Conservation (phyloP, 2,113 vertebrate genomes). For the Tamias sibiricus region DNA sequence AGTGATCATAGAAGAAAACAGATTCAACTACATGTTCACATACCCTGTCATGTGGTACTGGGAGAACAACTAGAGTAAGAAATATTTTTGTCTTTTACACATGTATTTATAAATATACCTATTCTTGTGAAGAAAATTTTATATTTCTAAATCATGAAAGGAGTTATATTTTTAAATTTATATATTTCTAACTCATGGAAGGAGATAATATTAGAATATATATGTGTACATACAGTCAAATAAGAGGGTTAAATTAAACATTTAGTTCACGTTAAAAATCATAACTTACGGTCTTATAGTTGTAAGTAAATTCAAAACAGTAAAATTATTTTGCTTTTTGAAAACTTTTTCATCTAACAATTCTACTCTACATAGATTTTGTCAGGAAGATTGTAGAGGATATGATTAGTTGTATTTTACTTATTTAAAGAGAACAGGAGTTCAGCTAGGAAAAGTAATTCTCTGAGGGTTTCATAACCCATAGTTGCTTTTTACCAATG, state of each 20-base stretch:
- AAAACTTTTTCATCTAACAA: conserved; percentile 34
- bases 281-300: not conserved
- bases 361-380: conserved; percentile 4
- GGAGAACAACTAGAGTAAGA: not conserved
- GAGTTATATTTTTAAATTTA: too few species aligned
- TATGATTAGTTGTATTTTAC: conserved; percentile 1
- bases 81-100: not conserved
- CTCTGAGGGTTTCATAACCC: not conserved
- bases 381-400: not conserved
- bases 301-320: not conserved
- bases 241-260: conserved; percentile 39
- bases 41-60: not conserved
- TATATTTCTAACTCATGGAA: not conserved
- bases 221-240: not conserved
- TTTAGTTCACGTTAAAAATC: not conserved
- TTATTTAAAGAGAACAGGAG: not conserved
- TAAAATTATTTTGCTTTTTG: not conserved
- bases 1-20: not conserved
- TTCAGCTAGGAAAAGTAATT: not conserved
- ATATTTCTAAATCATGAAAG: too few species aligned
- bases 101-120: not conserved
- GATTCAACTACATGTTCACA: not conserved
- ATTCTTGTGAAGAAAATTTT: not conserved
- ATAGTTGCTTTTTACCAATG: not conserved
- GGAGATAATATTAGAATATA: not conserved